phyloP scores from a whole-genome alignment of 2,797 vertebrate genomes.

The Saxicola maurus region DNA sequence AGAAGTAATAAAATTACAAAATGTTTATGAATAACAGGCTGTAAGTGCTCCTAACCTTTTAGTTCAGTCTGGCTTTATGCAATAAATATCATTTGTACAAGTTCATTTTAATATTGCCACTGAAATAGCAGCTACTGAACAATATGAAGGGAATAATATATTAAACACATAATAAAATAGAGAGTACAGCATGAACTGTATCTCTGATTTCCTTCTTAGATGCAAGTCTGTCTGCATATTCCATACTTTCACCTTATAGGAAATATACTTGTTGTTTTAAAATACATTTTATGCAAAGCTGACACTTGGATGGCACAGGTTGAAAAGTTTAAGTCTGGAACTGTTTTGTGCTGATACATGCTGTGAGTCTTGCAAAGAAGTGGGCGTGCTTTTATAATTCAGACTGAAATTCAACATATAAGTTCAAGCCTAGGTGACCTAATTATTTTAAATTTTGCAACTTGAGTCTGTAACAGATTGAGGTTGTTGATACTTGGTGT shows the following conservation, averaged over 20 bases:
- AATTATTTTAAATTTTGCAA: not conserved
- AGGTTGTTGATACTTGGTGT: not conserved
- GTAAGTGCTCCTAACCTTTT: not conserved
- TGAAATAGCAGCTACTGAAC: not conserved
- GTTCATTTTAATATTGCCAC: not conserved
- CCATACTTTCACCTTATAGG: not conserved
- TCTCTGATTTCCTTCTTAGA: not conserved
- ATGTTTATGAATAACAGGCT: not conserved
- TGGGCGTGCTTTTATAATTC: not conserved
- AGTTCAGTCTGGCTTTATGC: not conserved
- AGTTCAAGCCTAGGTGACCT: not conserved
- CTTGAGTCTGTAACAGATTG: not conserved
- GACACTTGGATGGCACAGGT: not conserved
- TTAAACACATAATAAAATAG: fast-evolving
- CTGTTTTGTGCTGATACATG: not conserved
- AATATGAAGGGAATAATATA: not conserved
- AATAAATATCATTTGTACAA: not conserved
- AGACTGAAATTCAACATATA: not conserved
- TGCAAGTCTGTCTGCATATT: fast-evolving
- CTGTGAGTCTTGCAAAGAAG: not conserved
- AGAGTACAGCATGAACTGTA: not conserved
- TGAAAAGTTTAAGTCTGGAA: not conserved
- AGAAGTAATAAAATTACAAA: not conserved
- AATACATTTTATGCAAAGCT: not conserved
- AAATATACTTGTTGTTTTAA: not conserved